Evolutionary conservation across 2,797 vertebrate species (phyloP), one percentile per base, ranked within the genome.

Genomic region (Manis crassicaudata): DNA sequence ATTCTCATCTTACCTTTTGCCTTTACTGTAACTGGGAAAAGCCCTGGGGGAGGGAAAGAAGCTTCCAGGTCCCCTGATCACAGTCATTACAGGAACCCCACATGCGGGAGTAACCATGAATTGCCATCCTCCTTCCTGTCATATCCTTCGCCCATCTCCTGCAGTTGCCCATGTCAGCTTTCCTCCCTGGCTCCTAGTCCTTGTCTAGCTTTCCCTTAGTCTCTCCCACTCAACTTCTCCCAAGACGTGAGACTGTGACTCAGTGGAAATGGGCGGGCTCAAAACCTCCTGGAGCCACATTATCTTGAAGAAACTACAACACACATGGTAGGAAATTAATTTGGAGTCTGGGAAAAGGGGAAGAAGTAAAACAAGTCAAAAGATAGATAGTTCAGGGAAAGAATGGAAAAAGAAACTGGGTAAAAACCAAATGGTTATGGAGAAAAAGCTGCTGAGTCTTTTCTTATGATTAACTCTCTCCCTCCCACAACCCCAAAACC

Each of bases 121-220:
- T 0, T 5, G 16, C 14, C 90, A 40, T 12, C 16, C 25, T 11
- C 5, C 20, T 62, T 40, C 50, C 7, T 0, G 9, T 21, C 75
- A 62, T 23, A 9, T 8, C 70, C 72, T 18, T 81, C 56, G 27
- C 4, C 27, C 20, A 17, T 62, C 58, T 54, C 63, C 68, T 81
- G 54, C 35, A 10, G 27, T 27, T 54, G 20, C 56, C 20, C 25
- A 46, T 3, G 35, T 6, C 2, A 13, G 32, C 70, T 93, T 73
- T 75, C 60, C 40, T n/a, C 56, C 25, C n/a, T 9, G 12, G 32
- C 8, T 63, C 10, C 54, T 37, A 29, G 13, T 25, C 27, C 46
- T 40, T 50, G 23, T 40, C 25, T 37, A 50, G 40, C 46, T 73
- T 58, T 40, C 88, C n/a, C 11, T 79, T 6, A 18, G 16, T 58